Evolutionary conservation across 2,113 vertebrate species (phyloP), one percentile per base, ranked within the genome.

Genomic region (Puffinus mauretanicus): DNA sequence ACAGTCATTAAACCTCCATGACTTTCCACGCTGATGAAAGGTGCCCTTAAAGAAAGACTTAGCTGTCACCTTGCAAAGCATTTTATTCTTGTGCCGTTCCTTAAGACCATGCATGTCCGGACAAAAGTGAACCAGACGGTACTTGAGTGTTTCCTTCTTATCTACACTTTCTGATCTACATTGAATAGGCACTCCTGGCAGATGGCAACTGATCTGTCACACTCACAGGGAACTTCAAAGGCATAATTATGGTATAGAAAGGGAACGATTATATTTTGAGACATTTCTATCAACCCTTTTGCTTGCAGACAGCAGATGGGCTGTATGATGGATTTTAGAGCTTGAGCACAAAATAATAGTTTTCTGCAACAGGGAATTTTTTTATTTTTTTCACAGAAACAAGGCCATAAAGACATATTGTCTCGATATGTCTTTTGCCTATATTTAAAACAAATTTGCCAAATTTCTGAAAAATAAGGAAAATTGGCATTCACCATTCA

Each of bases 121-220:
- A 21, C 51, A 52, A 21, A 66, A 94, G 69, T 70, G 66, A 77
- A 52, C 62, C 0, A 18, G 32, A 30, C 38, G 3, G 0, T 29
- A 14, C 40, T 54, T 58, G 76, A 86, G 27, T 55, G 29, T 69
- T 84, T 57, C 81, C 73, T 92, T 57, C 69, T 88, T 65, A 92
- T 24, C 40, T 3, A 2, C 40, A 5, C 52, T 55, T 95, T 57
- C 70, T 91, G 71, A 82, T 82, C 42, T 65, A 32, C 54, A 7
- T 10, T 40, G 86, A 81, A 51, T 29, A 88, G 80, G 38, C 29
- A 54, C 38, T 26, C 58, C 46, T 72, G 58, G 75, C 90, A 97
- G 81, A 88, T 91, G 95, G 95, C 55, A 94, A 26, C 69, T 1
- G 16, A 72, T 96, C 83, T 90, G 78, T n/a, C 91, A 57, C 11